Percentiles rank a stretch among this genome's conserved stretches.
Evolutionary conservation across 2,797 vertebrate species (phyloP).

Genomic region (Malurus leucopterus): DNA sequence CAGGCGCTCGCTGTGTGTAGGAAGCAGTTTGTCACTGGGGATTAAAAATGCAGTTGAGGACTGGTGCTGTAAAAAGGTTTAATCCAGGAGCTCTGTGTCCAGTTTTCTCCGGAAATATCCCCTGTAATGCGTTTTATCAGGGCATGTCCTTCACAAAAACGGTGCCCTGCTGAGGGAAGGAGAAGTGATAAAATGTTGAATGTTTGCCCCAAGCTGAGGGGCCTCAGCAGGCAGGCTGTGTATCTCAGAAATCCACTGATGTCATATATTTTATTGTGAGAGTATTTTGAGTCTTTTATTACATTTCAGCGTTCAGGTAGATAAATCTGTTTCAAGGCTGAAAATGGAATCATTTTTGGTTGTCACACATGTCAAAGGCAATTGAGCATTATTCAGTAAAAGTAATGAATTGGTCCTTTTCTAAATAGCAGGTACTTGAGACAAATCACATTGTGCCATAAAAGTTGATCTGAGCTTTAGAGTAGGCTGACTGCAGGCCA

Average conservation of each 20-base stretch:
- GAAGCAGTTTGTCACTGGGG: background rate
- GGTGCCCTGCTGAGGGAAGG: background rate
- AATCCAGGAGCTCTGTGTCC: background rate
- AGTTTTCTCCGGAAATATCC: conserved; percentile 11
- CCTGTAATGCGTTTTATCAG: background rate
- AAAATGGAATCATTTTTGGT: background rate
- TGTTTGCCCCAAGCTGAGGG: background rate
- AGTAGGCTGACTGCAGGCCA: background rate
- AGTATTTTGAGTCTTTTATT: background rate
- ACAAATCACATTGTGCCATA: background rate
- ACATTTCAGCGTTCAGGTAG: background rate
- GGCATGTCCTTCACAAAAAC: background rate
- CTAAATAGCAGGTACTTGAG: background rate
- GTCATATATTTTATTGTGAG: background rate
- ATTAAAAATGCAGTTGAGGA: conserved; percentile 30
- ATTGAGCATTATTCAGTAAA: background rate
- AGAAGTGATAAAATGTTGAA: background rate
- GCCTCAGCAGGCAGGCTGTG: background rate
- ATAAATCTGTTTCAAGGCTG: background rate
- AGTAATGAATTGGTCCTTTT: background rate
- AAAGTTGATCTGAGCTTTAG: background rate
- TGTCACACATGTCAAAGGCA: background rate
- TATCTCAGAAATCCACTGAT: background rate
- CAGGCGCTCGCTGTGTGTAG: rapidly evolving
- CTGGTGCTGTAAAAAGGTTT: background rate